phyloP scores from a whole-genome alignment of 2,113 vertebrate genomes.

The Ceuthmochares aereus region DNA sequence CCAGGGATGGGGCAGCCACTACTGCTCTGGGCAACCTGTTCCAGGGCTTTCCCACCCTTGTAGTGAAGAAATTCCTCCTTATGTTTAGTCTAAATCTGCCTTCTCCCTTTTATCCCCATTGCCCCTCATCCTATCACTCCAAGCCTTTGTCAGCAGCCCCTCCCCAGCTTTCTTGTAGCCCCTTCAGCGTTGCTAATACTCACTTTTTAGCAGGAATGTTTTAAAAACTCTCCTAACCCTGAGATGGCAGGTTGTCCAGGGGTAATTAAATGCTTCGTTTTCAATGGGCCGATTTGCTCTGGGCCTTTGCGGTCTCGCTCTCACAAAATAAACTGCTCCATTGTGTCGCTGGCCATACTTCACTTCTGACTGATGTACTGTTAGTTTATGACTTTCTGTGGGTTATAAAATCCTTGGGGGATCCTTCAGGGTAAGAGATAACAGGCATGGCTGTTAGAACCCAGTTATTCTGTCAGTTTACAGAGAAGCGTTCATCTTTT shows the following conservation, averaged over 20 bases:
- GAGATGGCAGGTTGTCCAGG: background rate
- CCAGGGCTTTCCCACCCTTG: too few relatives aligned
- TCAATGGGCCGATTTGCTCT: background rate
- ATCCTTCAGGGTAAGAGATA: background rate
- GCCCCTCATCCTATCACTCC: too few relatives aligned
- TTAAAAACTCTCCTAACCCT: background rate
- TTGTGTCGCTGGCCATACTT: background rate
- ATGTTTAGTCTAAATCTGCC: too few relatives aligned
- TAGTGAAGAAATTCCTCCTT: too few relatives aligned
- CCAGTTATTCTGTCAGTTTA: background rate
- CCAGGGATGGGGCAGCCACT: too few relatives aligned
- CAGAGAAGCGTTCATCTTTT: background rate
- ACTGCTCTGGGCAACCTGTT: too few relatives aligned
- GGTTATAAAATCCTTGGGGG: slow-evolving; percentile 6
- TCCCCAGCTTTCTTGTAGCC: too few relatives aligned
- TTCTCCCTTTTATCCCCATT: too few relatives aligned
- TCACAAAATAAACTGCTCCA: background rate
- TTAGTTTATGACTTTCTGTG: slow-evolving; percentile 7
- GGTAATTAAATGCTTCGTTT: background rate
- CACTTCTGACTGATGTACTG: background rate
- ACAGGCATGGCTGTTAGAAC: background rate
- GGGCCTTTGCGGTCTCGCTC: background rate
- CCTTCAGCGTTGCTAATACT: background rate
- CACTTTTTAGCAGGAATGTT: background rate
- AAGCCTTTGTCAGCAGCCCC: too few relatives aligned